Evolutionary conservation across 2,888 invertebrate genomes (phyloP).

Genomic region (Drosophila siamana): DNA sequence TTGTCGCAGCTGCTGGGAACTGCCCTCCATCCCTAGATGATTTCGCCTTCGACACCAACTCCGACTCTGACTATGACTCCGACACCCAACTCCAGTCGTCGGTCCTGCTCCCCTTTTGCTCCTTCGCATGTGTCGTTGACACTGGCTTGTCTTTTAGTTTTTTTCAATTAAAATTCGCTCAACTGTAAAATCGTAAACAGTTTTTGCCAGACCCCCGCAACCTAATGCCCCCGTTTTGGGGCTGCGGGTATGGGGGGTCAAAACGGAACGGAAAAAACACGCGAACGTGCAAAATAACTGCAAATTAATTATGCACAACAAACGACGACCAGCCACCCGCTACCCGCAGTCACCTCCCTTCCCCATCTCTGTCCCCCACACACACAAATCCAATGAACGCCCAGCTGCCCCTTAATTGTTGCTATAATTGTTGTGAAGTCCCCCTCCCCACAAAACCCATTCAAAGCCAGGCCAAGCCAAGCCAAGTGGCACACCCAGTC

Average conservation of each 20-base stretch:
- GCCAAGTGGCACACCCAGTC: conserved; percentile 43
- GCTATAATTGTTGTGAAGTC: conserved; percentile 69
- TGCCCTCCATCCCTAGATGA: conserved; percentile 15
- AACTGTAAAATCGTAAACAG: conserved; percentile 78
- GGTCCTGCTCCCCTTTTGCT: neutral
- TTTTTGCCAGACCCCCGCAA: conserved; percentile 40
- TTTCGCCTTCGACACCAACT: neutral
- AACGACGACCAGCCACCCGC: conserved; percentile 49
- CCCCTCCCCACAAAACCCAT: conserved; percentile 21
- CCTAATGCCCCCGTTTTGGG: neutral
- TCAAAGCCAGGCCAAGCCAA: conserved; percentile 5
- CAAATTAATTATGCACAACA: conserved; percentile 80
- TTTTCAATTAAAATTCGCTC: conserved; percentile 77
- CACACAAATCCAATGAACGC: conserved; percentile 49
- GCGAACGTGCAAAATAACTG: conserved; percentile 63
- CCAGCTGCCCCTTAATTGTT: conserved; percentile 74
- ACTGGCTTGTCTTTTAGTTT: conserved; percentile 69
- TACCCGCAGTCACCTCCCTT: conserved; percentile 1
- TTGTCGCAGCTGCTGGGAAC: conserved; percentile 62
- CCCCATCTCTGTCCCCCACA: neutral
- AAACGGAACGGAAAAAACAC: conserved; percentile 27
- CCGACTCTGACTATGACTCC: neutral
- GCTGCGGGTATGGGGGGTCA: neutral
- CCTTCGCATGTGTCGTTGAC: conserved; percentile 66
- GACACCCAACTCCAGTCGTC: neutral